Conservation (phyloP, 2,113 vertebrate species). For the Nothoprocta pentlandii region DNA sequence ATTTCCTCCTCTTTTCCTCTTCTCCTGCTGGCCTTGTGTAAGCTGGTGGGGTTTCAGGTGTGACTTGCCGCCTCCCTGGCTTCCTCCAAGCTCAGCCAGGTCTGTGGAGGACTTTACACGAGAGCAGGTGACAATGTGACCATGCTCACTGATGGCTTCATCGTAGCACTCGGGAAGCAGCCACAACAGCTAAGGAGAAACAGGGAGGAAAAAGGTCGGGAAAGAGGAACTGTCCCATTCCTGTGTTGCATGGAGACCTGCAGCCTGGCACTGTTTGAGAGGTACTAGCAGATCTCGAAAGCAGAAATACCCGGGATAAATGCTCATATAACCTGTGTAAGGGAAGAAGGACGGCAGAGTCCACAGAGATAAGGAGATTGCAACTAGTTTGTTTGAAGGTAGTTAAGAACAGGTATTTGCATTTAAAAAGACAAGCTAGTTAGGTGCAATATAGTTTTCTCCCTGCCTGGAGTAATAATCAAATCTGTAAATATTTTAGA, state of each 20-base stretch:
- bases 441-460: not conserved
- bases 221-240: not conserved
- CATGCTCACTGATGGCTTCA: not conserved
- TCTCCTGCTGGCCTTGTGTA: not conserved
- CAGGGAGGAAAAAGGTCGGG: not conserved
- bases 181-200: not conserved
- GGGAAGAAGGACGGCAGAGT: not conserved
- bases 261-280: not conserved
- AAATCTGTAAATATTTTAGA: slow-evolving; percentile 51
- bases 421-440: slow-evolving; percentile 5
- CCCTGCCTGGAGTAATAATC: not conserved
- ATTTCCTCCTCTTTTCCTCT: not conserved
- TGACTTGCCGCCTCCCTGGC: not conserved
- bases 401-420: not conserved
- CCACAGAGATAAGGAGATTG: not conserved
- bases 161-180: not conserved
- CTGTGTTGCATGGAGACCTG: not conserved
- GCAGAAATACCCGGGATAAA: not conserved
- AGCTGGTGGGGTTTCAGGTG: slow-evolving; percentile 6
- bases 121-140: not conserved
- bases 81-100: not conserved
- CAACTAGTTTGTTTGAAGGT: not conserved
- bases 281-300: not conserved
- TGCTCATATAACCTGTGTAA: not conserved
- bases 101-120: not conserved